Base-by-base conservation (phyloP, 1,140 invertebrate species). In the Pseudomyrmex concolor region DNA sequence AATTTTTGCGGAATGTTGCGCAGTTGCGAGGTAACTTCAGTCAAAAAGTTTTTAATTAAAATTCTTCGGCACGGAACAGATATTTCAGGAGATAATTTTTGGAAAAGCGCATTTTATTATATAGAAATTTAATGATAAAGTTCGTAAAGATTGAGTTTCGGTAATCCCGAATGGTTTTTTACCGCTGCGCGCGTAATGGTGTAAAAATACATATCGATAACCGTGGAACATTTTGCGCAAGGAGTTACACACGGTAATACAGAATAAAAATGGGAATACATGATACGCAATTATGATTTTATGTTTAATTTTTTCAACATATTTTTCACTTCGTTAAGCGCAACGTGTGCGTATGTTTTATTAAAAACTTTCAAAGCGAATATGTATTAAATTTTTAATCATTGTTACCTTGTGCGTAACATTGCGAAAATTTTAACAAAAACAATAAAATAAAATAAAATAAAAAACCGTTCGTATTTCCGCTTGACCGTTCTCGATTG, bases 201-300 rank as follows among this genome's bases (percentile, higher is more conserved):
- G 66, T 80, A 80, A 80, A 80, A 80, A 70, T 71, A 59, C 54
- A 17, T 80, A 70, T 48, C 74, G 55, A 55, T 50, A 80, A 71
- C 34, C 17, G 54, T 59, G 12, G 54, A 57, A 57, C 63, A 70
- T 80, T 80, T 70, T 50, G 19, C 64, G 22, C 34, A 34, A 34
- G 34, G 68, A 78, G 76, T 71, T 80, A 50, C 66, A 19, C 51
- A 19, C 51, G 59, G 54, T 80, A 71, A 80, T 71, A 71, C 48
- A 43, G 66, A 59, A 80, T 80, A 80, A 80, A 80, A 78, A 66
- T 71, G 66, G 10, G 59, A 34, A 34, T 34, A 34, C 34, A 80
- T 71, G 66, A 80, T 80, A 70, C 22, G 60, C 73, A 76, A 76
- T 76, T 76, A 76, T 66, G 43, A 70, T 80, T 80, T 80, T 70